Evolutionary conservation across 2,113 vertebrate genomes (phyloP), one percentile per base, ranked within the genome.

Genomic region (Tringa solitaria): DNA sequence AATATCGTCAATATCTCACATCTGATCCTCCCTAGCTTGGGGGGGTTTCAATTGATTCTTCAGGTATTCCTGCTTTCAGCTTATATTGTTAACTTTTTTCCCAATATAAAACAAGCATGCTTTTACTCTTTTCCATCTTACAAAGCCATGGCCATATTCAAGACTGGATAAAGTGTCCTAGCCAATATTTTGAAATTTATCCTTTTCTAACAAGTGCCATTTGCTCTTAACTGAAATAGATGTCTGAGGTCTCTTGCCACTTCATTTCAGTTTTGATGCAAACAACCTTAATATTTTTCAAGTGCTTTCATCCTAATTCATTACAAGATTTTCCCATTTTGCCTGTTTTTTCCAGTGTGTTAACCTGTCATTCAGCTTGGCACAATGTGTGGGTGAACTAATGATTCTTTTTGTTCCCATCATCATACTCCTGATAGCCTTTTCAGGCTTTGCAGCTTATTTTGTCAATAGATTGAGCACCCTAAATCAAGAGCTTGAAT

Each of bases 311-410:
- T 95, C 59, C 72, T 33, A 70, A 83, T 95, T 96, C 70, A 89
- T 97, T 39, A 92, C 86, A 95, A 96, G 46, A 87, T 54, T 96
- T 96, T 97, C 67, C 56, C 91, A 45, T 94, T 96, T 96, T 87
- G n/a, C 70, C 57, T 87, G 43, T 69, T 95, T 86, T 95, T 95
- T 92, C 63, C 85, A 77, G 50, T 69, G 18, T 73, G 37, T 60
- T 84, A 72, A 60, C 51, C 54, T 94, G 61, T 77, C 91, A 77
- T 87, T 91, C 54, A 53, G 19, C 65, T 96, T 90, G 74, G 64
- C 94, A 90, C 9, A 11, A 59, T 45, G 37, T 84, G 87, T 93
- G 65, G 33, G 32, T 84, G 70, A 95, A 51, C 53, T 83, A 83
- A 77, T 73, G 28, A 72, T 56, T 75, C 37, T 80, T 67, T 69